A percentile compares a stretch with the other conserved stretches of the same genome.
Evolutionary conservation across 2,888 invertebrate species (phyloP).

Genomic region (Xestia xanthographa): DNA sequence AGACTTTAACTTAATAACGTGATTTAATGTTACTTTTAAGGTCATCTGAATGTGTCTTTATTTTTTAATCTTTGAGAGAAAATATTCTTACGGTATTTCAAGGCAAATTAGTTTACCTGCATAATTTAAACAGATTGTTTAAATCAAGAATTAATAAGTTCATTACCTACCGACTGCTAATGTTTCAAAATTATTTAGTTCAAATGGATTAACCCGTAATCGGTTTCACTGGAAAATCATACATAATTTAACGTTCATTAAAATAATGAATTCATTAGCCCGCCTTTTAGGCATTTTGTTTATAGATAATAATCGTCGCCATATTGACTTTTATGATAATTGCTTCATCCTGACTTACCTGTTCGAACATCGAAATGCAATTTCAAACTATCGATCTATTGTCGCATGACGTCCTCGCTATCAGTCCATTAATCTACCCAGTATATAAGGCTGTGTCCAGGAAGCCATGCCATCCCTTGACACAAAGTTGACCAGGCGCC

Average conservation of each 20-base stretch:
- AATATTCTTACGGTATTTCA: not conserved
- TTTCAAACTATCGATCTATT: constrained; percentile 47
- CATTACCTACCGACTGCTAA: not conserved
- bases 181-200: constrained; percentile 20
- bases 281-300: constrained; percentile 4
- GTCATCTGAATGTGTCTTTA: constrained; percentile 12
- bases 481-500: too few relatives aligned
- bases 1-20: constrained; percentile 35
- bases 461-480: too few relatives aligned
- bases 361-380: constrained; percentile 43
- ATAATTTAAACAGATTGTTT: constrained; percentile 1
- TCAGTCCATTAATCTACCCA: constrained; percentile 41
- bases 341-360: not conserved
- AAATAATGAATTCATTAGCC: constrained; percentile 16
- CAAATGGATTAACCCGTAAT: constrained; percentile 24
- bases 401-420: constrained; percentile 27
- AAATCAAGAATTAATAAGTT: constrained; percentile 1
- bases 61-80: not conserved
- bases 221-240: constrained; percentile 24
- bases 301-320: constrained; percentile 6
- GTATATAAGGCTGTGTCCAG: constrained; percentile 21
- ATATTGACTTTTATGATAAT: not conserved
- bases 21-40: constrained; percentile 17
- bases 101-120: not conserved
- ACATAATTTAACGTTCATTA: constrained; percentile 17